A percentile compares a stretch with the other conserved stretches of the same genome.
Conservation (phyloP, 2,888 invertebrate genomes). For the Ferdinandea cuprea region DNA sequence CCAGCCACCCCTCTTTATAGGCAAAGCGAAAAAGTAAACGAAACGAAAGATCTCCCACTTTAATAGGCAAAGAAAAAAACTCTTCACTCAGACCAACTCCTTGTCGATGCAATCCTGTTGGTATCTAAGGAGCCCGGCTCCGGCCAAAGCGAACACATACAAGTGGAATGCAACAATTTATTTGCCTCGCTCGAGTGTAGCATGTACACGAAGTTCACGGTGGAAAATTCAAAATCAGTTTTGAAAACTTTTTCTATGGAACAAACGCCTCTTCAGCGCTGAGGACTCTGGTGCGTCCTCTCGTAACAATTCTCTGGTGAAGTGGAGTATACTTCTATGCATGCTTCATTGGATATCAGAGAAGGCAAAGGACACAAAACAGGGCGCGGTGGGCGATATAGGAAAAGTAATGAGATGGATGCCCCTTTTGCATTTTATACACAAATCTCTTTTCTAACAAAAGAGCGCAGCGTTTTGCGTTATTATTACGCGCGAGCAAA, state of each 20-base stretch:
- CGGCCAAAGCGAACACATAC: conserved; percentile 11
- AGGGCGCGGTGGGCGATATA: background rate
- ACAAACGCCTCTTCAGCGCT: conserved; percentile 12
- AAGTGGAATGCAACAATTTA: conserved; percentile 68
- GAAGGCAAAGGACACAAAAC: background rate
- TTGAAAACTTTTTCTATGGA: conserved; percentile 37
- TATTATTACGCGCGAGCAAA: conserved; percentile 14
- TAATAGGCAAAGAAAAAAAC: conserved; percentile 53
- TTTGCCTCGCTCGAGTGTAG: conserved; percentile 44
- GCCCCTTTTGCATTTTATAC: conserved; percentile 45
- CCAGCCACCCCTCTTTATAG: conserved; percentile 37
- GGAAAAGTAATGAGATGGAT: conserved; percentile 65
- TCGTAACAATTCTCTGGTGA: conserved; percentile 47
- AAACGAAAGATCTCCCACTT: conserved; percentile 28
- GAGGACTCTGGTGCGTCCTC: conserved; percentile 37
- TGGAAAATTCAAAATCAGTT: conserved; percentile 62
- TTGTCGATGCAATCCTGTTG: background rate
- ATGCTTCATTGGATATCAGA: conserved; percentile 26
- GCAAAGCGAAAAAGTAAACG: background rate
- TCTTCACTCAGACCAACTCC: background rate
- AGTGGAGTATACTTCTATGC: conserved; percentile 20
- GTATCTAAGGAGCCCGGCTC: conserved; percentile 17
- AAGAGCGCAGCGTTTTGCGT: conserved; percentile 28
- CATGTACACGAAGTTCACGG: conserved; percentile 20
- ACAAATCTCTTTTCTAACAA: conserved; percentile 43